These are phyloP conservation scores for Anomalospiza imberbis DNA, from an alignment of 2,797 vertebrate genomes.

Conservation along the genomic window DNA sequence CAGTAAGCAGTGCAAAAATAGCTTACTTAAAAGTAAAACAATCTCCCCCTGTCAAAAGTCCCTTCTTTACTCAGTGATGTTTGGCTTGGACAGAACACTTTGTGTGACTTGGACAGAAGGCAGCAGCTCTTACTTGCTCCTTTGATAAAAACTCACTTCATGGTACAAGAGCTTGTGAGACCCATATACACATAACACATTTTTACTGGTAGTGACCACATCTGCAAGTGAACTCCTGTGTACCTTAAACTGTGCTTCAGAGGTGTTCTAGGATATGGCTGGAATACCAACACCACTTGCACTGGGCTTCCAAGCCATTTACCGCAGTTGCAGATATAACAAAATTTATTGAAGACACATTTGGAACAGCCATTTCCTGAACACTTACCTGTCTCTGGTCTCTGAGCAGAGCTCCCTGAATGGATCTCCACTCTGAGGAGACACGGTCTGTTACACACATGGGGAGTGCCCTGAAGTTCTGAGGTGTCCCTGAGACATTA, in stretches of 20 bases:
- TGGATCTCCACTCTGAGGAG: constrained; percentile 21
- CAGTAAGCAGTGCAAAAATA: constrained; percentile 41
- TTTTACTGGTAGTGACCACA: neutral
- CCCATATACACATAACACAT: neutral
- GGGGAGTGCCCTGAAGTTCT: neutral
- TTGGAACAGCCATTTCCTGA: neutral
- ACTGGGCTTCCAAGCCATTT: neutral
- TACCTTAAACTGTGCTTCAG: neutral
- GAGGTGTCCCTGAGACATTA: constrained; percentile 55
- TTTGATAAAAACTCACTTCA: neutral
- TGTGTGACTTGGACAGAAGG: neutral
- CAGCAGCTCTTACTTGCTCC: neutral
- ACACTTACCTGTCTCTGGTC: constrained; percentile 39
- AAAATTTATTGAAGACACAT: neutral
- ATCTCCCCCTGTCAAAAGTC: neutral
- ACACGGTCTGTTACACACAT: neutral
- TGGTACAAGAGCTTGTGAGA: neutral
- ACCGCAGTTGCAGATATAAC: neutral
- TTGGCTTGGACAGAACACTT: neutral
- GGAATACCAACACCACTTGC: neutral
- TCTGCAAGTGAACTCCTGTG: neutral
- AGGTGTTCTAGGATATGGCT: neutral
- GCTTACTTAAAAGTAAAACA: constrained; percentile 24
- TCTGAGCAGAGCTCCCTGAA: constrained; percentile 8
- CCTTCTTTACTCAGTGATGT: neutral